These are phyloP conservation scores for Chaetorhynchus papuensis DNA, from an alignment of 2,113 vertebrate genomes.

Conservation along the genomic window DNA sequence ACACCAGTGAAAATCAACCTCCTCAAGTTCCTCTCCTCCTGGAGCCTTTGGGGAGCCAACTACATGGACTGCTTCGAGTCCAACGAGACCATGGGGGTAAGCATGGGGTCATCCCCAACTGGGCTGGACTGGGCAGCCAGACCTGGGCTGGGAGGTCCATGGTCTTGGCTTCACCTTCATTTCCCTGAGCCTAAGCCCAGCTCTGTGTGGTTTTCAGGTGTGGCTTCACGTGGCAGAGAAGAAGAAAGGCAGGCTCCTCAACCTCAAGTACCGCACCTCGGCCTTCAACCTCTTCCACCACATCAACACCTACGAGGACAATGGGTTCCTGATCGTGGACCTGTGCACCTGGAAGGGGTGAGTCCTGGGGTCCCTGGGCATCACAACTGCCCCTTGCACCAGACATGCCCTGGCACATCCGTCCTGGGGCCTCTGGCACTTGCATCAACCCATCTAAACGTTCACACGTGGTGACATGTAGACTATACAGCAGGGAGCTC, in stretches of 20 bases:
- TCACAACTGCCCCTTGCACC: background rate
- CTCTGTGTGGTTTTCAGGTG: conserved; percentile 70
- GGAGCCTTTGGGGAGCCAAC: conserved; percentile 95
- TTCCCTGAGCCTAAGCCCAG: background rate
- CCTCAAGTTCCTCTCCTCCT: conserved; percentile 92
- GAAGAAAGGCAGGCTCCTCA: conserved; percentile 86
- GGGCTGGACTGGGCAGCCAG: background rate
- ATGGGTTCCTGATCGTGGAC: conserved; percentile 88
- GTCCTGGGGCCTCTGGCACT: background rate
- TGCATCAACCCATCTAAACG: background rate
- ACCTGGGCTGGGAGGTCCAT: background rate
- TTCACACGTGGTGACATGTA: rapidly evolving
- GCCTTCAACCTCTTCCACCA: conserved; percentile 96
- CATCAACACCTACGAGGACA: conserved; percentile 94
- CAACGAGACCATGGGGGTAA: conserved; percentile 92
- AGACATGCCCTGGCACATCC: background rate
- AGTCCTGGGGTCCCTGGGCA: background rate
- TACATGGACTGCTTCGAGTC: conserved; percentile 99
- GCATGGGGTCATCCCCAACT: background rate
- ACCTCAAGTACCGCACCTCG: conserved; percentile 87
- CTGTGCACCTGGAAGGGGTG: conserved; percentile 98
- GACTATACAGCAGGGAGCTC: background rate
- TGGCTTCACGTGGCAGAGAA: conserved; percentile 93
- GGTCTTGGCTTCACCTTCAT: rapidly evolving
- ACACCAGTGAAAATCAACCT: conserved; percentile 96